These are phyloP conservation scores for Carollia perspicillata DNA, from an alignment of 2,113 vertebrate genomes.

Conservation along the genomic window DNA sequence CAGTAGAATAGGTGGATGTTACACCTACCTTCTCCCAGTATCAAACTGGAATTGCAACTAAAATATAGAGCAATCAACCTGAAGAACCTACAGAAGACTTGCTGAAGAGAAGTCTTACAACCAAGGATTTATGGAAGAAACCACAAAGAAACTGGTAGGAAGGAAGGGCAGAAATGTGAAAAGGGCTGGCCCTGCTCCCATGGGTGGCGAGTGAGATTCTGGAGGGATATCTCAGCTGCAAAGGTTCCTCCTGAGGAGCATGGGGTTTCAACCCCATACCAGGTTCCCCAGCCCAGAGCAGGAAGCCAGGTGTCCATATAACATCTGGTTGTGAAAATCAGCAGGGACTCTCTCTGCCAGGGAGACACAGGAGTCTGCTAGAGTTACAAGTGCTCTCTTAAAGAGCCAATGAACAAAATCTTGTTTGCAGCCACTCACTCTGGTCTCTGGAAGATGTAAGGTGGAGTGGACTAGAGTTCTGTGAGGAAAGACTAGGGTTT, in stretches of 20 bases:
- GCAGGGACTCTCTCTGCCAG: background rate
- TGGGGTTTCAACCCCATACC: background rate
- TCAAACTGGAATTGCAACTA: background rate
- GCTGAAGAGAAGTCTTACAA: background rate
- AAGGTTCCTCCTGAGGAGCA: background rate
- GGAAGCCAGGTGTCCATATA: background rate
- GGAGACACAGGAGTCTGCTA: background rate
- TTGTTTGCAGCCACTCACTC: background rate
- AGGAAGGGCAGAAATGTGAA: background rate
- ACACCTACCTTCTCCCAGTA: background rate
- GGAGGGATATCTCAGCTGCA: background rate
- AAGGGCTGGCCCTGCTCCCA: background rate
- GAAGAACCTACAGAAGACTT: background rate
- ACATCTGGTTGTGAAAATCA: background rate
- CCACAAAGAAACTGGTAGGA: background rate
- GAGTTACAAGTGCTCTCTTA: background rate
- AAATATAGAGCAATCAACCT: background rate
- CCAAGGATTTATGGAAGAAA: background rate
- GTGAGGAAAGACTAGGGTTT: background rate
- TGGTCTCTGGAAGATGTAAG: background rate
- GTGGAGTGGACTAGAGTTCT: background rate
- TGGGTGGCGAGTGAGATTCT: background rate
- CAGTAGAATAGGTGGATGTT: background rate
- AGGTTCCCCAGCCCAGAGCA: background rate
- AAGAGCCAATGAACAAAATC: background rate